A percentile compares a stretch with the other conserved stretches of the same genome.
Conservation (phyloP, 2,113 vertebrate genomes). For the Budorcas taxicolor region DNA sequence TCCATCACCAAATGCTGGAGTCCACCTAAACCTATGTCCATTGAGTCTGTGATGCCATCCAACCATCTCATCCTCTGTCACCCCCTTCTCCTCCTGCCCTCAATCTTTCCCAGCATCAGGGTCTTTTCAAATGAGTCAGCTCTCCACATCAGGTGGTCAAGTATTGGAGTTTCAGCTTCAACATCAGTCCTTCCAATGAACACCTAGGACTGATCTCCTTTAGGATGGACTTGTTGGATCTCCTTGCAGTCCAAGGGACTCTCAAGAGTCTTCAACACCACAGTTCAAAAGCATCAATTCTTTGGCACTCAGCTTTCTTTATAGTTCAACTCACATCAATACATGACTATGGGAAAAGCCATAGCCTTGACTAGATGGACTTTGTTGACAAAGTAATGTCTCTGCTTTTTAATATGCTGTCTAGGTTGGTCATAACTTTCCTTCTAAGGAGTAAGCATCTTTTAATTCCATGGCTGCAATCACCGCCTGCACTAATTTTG, state of each 20-base stretch:
- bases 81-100: not conserved
- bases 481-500: not conserved
- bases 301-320: fast-evolving
- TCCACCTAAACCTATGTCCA: not conserved
- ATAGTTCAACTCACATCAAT: not conserved
- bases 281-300: not conserved
- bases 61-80: not conserved
- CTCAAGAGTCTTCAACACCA: not conserved
- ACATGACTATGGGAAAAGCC: not conserved
- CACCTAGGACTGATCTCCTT: not conserved
- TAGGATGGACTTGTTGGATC: not conserved
- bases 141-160: not conserved
- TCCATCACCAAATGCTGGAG: not conserved
- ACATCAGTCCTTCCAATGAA: not conserved
- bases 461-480: not conserved
- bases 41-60: not conserved
- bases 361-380: not conserved
- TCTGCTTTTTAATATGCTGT: not conserved
- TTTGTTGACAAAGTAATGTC: not conserved
- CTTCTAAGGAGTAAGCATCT: not conserved
- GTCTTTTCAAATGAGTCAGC: not conserved
- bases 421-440: not conserved
- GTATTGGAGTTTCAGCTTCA: not conserved
- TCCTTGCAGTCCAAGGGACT: not conserved
- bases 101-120: not conserved